phyloP scores from a whole-genome alignment of 2,797 vertebrate genomes.

The Enteromius argenteus region DNA sequence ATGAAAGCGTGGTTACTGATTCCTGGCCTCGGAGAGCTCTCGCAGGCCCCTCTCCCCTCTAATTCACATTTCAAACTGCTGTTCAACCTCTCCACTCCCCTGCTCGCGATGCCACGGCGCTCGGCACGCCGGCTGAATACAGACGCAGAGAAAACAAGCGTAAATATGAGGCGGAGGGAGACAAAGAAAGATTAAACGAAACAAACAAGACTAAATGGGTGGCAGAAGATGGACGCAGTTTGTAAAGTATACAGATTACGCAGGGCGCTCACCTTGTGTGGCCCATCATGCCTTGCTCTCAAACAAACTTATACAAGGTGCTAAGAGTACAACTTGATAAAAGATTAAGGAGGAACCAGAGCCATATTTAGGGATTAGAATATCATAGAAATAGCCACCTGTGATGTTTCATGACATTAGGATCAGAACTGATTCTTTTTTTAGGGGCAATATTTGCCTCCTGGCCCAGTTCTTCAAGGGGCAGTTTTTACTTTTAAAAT shows the following conservation, averaged over 20 bases:
- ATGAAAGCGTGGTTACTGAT: slow-evolving; percentile 28
- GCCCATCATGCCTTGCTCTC: slow-evolving; percentile 68
- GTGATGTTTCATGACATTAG: neutral
- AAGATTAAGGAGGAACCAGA: neutral
- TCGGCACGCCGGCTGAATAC: slow-evolving; percentile 16
- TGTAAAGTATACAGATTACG: slow-evolving; percentile 77
- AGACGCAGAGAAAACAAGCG: slow-evolving; percentile 6
- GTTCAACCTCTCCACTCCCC: slow-evolving; percentile 43
- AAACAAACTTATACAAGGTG: neutral
- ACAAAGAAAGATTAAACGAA: slow-evolving; percentile 28
- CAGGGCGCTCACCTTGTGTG: slow-evolving; percentile 71
- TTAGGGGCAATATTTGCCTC: neutral
- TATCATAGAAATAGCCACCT: neutral
- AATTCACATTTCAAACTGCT: slow-evolving; percentile 52
- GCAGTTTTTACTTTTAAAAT: neutral
- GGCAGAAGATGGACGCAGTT: slow-evolving; percentile 64
- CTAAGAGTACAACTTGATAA: neutral
- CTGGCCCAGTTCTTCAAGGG: neutral
- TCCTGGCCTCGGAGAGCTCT: slow-evolving; percentile 29
- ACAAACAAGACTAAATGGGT: slow-evolving; percentile 71
- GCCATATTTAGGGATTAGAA: neutral
- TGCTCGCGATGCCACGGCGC: neutral
- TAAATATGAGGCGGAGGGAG: slow-evolving; percentile 29
- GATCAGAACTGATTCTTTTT: neutral
- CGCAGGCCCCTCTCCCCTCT: slow-evolving; percentile 31